Percentiles rank a stretch among this genome's conserved stretches.
Conservation (phyloP, 2,113 vertebrate species). For the Podarcis cretensis region DNA sequence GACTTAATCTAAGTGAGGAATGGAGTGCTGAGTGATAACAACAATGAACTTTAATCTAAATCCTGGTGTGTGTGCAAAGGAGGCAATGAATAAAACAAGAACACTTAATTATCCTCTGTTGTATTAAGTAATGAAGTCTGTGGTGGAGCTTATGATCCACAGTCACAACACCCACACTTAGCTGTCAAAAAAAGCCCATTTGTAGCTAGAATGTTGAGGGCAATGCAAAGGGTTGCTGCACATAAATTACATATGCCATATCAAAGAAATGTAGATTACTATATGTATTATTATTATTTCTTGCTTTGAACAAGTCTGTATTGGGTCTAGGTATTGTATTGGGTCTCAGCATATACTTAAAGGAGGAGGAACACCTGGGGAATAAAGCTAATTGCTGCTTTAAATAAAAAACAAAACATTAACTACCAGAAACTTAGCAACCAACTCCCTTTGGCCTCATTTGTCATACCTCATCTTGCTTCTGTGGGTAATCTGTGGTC, state of each 20-base stretch:
- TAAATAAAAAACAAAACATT: conserved; percentile 47
- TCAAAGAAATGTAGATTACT: neutral
- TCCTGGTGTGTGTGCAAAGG: neutral
- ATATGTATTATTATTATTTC: neutral
- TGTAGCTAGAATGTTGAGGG: neutral
- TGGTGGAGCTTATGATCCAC: neutral
- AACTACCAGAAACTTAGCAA: conserved; percentile 43
- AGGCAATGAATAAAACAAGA: conserved; percentile 21
- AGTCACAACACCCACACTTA: neutral
- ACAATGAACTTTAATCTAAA: neutral
- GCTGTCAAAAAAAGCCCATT: neutral
- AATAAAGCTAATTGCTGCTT: conserved; percentile 40
- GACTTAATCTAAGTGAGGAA: neutral
- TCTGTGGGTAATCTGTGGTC: neutral
- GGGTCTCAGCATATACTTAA: conserved; percentile 6
- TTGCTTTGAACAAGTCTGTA: neutral
- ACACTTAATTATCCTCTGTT: neutral
- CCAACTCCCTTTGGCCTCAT: conserved; percentile 6
- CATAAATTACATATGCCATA: neutral
- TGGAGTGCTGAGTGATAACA: neutral
- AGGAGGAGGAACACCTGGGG: conserved; percentile 20
- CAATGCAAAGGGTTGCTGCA: neutral
- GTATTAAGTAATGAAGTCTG: neutral
- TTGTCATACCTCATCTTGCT: neutral
- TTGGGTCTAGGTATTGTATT: conserved; percentile 14